Conservation (phyloP, 2,113 vertebrate species). For the Cinclus mexicanus region DNA sequence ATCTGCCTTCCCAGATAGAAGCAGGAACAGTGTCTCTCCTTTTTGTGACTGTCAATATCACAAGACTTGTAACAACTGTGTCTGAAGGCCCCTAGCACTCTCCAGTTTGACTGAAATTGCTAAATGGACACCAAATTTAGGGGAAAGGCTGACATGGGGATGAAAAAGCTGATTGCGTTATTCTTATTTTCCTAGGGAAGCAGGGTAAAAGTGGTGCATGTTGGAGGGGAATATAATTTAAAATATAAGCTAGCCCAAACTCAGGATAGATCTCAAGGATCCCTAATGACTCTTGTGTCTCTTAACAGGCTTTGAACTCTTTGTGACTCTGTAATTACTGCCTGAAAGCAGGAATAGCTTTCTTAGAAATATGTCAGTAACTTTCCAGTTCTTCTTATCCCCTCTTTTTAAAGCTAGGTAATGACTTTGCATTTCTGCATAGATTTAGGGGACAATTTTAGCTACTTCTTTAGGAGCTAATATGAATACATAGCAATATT, state of each 20-base stretch:
- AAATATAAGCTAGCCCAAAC: neutral
- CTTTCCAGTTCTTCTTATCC: neutral
- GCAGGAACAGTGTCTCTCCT: neutral
- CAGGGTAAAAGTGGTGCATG: neutral
- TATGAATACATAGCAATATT: neutral
- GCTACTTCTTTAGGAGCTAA: neutral
- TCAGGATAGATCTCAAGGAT: neutral
- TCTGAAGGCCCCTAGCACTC: neutral
- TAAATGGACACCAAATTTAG: neutral
- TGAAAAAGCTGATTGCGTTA: neutral
- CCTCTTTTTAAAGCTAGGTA: neutral
- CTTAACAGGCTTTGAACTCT: slow-evolving; percentile 41
- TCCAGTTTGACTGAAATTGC: neutral
- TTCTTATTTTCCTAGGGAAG: neutral
- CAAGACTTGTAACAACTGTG: neutral
- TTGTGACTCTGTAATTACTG: slow-evolving; percentile 45
- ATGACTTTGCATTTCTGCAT: slow-evolving; percentile 7
- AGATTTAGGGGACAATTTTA: neutral
- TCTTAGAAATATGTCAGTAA: slow-evolving; percentile 12
- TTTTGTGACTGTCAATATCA: neutral
- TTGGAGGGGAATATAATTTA: neutral
- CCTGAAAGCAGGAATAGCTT: slow-evolving; percentile 36
- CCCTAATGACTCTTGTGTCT: slow-evolving; percentile 20
- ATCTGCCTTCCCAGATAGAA: neutral
- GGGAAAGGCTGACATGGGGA: neutral